Percentiles rank a stretch among this genome's conserved stretches.
Conservation (phyloP, 2,113 vertebrate genomes). For the Myotis davidii region DNA sequence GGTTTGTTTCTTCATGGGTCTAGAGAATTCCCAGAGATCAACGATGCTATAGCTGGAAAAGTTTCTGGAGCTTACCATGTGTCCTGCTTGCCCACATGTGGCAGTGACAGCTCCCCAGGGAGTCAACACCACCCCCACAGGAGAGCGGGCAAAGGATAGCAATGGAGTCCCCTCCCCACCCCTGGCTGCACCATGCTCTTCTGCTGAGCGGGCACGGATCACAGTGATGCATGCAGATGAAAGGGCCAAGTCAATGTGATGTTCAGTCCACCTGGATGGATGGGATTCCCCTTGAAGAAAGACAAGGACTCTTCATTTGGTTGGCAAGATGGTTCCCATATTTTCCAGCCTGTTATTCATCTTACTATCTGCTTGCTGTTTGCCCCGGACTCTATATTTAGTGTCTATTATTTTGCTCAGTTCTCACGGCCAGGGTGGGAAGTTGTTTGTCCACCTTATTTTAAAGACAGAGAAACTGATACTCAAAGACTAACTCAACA, state of each 20-base stretch:
- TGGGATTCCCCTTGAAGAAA: background rate
- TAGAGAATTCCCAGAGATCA: constrained; percentile 51
- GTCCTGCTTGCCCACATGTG: constrained; percentile 58
- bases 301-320: background rate
- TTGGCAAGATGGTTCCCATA: background rate
- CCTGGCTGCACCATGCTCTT: background rate
- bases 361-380: background rate
- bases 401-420: background rate
- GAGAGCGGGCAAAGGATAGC: background rate
- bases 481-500: background rate
- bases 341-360: background rate
- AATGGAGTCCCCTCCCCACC: background rate
- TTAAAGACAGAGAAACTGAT: constrained; percentile 5
- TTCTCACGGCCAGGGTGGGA: background rate
- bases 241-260: background rate
- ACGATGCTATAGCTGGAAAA: constrained; percentile 67
- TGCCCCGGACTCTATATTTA: background rate
- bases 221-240: background rate
- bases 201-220: background rate
- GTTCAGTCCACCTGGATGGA: background rate
- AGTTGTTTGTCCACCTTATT: background rate
- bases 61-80: constrained; percentile 50
- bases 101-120: background rate
- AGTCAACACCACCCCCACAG: background rate
- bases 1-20: constrained; percentile 57